These are phyloP conservation scores for Cynaeus angustus DNA, from an alignment of 2,888 invertebrate genomes.

Conservation along the genomic window DNA sequence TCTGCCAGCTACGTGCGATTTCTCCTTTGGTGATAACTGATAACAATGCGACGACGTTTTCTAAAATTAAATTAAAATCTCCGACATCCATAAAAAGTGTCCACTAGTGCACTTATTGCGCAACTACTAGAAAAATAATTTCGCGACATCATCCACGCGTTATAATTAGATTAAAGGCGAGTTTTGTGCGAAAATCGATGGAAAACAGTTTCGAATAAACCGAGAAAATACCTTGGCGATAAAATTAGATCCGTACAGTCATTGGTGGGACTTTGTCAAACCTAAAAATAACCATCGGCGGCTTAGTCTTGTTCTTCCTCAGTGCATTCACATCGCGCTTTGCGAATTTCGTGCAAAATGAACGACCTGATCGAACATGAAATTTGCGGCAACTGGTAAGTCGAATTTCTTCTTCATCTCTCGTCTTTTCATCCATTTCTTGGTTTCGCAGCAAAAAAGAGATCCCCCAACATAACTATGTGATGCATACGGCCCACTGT, in stretches of 20 bases:
- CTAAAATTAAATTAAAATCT: no score
- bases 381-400: conserved; percentile 66
- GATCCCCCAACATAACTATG: conserved; percentile 79
- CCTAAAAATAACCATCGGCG: conserved; percentile 35
- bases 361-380: conserved; percentile 60
- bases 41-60: no score
- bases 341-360: conserved; percentile 32
- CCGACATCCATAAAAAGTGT: no score
- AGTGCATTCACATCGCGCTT: conserved; percentile 36
- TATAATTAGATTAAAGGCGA: conserved; percentile 10
- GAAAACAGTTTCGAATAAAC: conserved; percentile 14
- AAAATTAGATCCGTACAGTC: conserved; percentile 48
- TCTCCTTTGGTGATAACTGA: not conserved
- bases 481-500: conserved; percentile 82
- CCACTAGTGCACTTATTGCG: not conserved
- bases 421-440: not conserved
- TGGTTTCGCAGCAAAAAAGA: conserved; percentile 79
- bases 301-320: conserved; percentile 9
- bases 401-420: conserved; percentile 27
- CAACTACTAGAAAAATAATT: not conserved
- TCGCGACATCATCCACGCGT: conserved; percentile 9
- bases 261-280: conserved; percentile 38
- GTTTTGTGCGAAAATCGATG: conserved; percentile 7
- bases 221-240: conserved; percentile 37
- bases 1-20: not conserved